phyloP scores from a whole-genome alignment of 2,797 vertebrate species.

The Thalassophryne amazonica region DNA sequence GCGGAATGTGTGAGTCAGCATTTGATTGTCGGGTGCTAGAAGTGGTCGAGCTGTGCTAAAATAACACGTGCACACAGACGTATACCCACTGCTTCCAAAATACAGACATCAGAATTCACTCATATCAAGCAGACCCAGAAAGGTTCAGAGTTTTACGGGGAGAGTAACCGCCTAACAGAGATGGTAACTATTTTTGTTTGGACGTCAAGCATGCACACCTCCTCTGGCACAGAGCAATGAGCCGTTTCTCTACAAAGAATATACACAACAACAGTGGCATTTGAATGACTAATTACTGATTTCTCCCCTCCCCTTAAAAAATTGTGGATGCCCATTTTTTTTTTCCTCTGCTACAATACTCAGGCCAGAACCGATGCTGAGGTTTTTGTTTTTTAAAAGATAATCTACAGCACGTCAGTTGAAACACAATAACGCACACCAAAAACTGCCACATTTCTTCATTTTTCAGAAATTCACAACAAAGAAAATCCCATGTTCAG shows the following conservation, averaged over 20 bases:
- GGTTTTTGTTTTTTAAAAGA: neutral
- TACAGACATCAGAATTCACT: conserved; percentile 22
- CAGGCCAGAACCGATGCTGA: neutral
- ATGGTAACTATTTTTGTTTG: conserved; percentile 62
- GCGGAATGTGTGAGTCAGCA: conserved; percentile 84
- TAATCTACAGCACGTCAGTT: too few relatives aligned
- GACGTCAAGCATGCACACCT: conserved; percentile 41
- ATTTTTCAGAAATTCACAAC: too few relatives aligned
- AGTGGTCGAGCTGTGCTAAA: conserved; percentile 74
- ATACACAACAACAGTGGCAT: conserved; percentile 24
- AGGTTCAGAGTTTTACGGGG: too few relatives aligned
- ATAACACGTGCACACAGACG: conserved; percentile 25
- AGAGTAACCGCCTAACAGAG: conserved; percentile 53
- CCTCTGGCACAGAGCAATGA: conserved; percentile 55
- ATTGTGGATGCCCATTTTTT: conserved; percentile 6
- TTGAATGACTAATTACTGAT: conserved; percentile 16
- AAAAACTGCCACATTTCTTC: too few relatives aligned
- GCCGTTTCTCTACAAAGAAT: conserved; percentile 49
- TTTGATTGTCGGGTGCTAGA: conserved; percentile 80
- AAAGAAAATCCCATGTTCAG: too few relatives aligned
- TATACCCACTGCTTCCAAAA: conserved; percentile 15
- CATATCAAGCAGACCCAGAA: too few relatives aligned
- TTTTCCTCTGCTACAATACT: neutral
- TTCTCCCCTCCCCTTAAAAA: conserved; percentile 2
- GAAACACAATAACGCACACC: too few relatives aligned